Evolutionary conservation across 2,797 vertebrate species (phyloP).

Genomic region (Lemur catta): DNA sequence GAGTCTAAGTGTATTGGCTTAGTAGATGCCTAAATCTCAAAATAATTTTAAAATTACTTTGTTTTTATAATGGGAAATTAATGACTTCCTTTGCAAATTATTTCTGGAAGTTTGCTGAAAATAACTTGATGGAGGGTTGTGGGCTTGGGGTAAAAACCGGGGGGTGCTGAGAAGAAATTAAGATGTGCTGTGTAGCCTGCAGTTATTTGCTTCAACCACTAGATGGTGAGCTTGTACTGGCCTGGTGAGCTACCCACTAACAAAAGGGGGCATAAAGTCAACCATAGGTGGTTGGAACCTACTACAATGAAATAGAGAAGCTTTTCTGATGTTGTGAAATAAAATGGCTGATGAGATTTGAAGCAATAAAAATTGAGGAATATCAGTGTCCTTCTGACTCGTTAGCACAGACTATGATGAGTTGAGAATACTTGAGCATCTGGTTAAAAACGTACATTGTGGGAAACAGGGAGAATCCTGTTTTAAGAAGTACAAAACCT

Average conservation of each 20-base stretch:
- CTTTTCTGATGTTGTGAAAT: slow-evolving; percentile 37
- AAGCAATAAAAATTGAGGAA: background rate
- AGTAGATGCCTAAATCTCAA: slow-evolving; percentile 1
- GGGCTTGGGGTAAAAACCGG: background rate
- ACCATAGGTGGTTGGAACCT: background rate
- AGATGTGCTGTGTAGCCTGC: background rate
- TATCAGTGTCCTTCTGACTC: background rate
- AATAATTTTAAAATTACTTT: background rate
- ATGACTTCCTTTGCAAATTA: slow-evolving; percentile 26
- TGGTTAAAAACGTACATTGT: background rate
- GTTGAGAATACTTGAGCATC: background rate
- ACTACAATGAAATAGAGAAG: background rate
- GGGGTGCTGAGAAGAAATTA: background rate
- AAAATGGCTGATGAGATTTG: slow-evolving; percentile 15
- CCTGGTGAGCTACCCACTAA: background rate
- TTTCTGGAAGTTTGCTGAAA: slow-evolving; percentile 22
- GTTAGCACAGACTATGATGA: background rate
- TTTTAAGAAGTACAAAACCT: background rate
- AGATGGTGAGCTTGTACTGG: slow-evolving; percentile 68
- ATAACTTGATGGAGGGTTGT: background rate
- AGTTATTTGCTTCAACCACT: background rate
- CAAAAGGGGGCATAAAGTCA: background rate
- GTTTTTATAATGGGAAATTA: background rate
- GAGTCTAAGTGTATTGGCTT: background rate
- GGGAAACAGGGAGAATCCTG: background rate